Evolutionary conservation across 2,113 vertebrate species (phyloP), one percentile per base, ranked within the genome.

Genomic region (Oxyruncus cristatus): DNA sequence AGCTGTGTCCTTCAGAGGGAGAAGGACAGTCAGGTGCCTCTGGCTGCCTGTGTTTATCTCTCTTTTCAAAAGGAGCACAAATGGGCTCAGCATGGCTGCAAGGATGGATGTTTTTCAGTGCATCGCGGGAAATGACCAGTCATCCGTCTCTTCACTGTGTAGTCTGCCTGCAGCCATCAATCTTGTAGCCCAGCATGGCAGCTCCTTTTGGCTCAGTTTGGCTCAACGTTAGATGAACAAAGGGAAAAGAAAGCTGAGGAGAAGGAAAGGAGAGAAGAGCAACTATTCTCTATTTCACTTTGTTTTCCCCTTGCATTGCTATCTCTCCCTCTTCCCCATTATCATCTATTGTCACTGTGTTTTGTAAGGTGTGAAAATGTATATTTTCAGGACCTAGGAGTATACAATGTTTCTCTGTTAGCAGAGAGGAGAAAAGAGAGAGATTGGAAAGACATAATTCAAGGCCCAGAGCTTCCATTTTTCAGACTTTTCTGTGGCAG

Each of bases 161-260:
- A 96, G 96, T 96, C 96, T 97, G 97, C 97, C 97, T 95, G 97
- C 97, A 98, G 98, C 97, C 97, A 98, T 98, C 98, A 97, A 98
- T 98, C 98, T 98, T 95, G 87, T 77, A 94, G 96, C 97, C 97
- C 88, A 95, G 91, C 89, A 84, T 72, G 16, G 94, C 97, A 92
- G 96, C 95, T 94, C 97, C 91, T 93, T 71, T 93, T 94, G 94
- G 95, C 91, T 97, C 91, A 80, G 46, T 87, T 97, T 95, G 96
- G 96, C 95, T 97, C 58, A 28, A 72, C 47, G n/a, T 94, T 97
- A 82, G 93, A 95, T 53, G 91, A 97, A 96, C 88, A 75, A 93
- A 96, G 93, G 90, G 85, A 91, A 95, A 97, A 88, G 78, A 93
- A 92, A 95, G 71, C 80, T 71, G 47, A 92, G 42, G 41, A n/a